Evolutionary conservation across 2,797 vertebrate genomes (phyloP).

Genomic region (Steatocranus sp.): DNA sequence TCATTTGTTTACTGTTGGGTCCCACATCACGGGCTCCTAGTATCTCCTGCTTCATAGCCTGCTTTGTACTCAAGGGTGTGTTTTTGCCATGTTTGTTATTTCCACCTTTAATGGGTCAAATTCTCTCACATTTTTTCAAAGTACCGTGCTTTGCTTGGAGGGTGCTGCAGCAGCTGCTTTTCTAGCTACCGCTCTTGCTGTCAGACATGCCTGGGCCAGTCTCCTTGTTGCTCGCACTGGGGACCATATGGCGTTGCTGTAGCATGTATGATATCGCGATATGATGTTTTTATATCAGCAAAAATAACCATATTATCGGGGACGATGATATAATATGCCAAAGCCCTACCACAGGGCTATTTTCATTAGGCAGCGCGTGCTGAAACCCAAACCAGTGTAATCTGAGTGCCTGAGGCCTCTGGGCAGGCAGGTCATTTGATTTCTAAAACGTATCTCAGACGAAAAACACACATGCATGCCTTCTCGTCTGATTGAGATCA

Average conservation of each 20-base stretch:
- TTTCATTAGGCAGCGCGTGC: slow-evolving; percentile 48
- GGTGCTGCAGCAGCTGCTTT: background rate
- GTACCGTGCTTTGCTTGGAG: background rate
- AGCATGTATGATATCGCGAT: background rate
- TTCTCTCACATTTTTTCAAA: background rate
- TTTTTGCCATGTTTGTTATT: background rate
- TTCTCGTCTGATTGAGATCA: background rate
- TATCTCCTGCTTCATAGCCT: background rate
- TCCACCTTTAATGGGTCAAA: background rate
- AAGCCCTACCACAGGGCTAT: slow-evolving; percentile 35
- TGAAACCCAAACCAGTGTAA: slow-evolving; percentile 70
- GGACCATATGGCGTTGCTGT: background rate
- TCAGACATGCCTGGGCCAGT: background rate
- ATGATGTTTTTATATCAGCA: background rate
- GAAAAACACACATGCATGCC: slow-evolving; percentile 1
- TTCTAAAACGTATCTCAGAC: slow-evolving; percentile 51
- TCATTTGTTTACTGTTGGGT: background rate
- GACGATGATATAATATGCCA: background rate
- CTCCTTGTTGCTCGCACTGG: background rate
- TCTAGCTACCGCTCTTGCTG: background rate
- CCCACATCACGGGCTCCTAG: background rate
- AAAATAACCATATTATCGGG: background rate
- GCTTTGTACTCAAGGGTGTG: background rate
- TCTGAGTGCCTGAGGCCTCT: slow-evolving; percentile 52
- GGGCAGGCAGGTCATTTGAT: slow-evolving; percentile 37